Evolutionary conservation across 2,797 vertebrate genomes (phyloP).

Genomic region (Cyclura pinguis): DNA sequence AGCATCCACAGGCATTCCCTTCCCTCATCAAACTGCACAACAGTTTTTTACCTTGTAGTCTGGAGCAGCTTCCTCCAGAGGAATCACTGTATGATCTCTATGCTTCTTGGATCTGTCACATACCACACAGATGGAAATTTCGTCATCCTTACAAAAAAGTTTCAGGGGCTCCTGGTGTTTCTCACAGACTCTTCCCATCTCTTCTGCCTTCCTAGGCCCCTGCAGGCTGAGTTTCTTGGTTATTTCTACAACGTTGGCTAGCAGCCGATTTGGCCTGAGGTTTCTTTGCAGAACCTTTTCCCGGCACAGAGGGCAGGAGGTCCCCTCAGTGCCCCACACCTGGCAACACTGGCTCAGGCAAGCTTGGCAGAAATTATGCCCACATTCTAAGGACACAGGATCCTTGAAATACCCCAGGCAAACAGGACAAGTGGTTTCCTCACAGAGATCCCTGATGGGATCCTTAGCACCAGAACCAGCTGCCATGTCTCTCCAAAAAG

Average conservation of each 20-base stretch:
- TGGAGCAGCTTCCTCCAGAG: neutral
- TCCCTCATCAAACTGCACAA: too few relatives aligned
- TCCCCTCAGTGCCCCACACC: fast-evolving
- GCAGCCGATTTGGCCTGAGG: neutral
- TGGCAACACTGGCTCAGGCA: neutral
- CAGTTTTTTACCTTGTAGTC: neutral
- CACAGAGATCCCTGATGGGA: neutral
- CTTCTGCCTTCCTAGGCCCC: too few relatives aligned
- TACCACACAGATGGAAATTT: too few relatives aligned
- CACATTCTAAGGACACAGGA: neutral
- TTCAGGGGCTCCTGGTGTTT: too few relatives aligned
- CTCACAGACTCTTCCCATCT: too few relatives aligned
- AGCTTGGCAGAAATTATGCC: neutral
- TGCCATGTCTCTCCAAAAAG: neutral
- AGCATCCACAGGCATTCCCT: too few relatives aligned
- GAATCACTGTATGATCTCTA: neutral
- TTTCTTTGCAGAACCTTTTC: neutral
- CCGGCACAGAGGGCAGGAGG: neutral
- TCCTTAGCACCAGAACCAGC: too few relatives aligned
- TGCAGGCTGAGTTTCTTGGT: neutral
- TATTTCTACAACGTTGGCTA: neutral
- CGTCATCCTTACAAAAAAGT: too few relatives aligned
- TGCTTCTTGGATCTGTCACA: too few relatives aligned
- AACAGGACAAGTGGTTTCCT: too few relatives aligned
- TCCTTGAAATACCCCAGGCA: neutral